phyloP scores from a whole-genome alignment of 2,888 invertebrate species.

The Polymixis lichenea region DNA sequence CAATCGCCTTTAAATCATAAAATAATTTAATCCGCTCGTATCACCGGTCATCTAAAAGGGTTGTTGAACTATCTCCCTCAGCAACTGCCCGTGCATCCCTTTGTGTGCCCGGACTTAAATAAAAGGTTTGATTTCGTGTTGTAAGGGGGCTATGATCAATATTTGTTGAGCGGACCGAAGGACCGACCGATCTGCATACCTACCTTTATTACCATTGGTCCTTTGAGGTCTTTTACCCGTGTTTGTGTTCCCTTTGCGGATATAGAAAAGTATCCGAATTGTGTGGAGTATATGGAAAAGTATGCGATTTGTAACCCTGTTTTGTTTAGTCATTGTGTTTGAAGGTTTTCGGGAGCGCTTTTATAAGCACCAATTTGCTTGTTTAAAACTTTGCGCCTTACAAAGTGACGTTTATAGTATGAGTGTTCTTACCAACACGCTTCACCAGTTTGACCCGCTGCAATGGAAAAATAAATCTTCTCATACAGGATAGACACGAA shows the following conservation, averaged over 20 bases:
- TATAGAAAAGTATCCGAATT: conserved; percentile 41
- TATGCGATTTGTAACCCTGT: not conserved
- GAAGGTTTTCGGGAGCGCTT: not conserved
- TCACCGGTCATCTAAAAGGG: conserved; percentile 87
- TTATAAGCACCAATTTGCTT: not conserved
- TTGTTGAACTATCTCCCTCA: conserved; percentile 88
- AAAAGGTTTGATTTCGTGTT: conserved; percentile 91
- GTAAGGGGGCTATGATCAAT: conserved; percentile 87
- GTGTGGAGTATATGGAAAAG: not conserved
- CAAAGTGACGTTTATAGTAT: not conserved
- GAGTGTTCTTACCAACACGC: not conserved
- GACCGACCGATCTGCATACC: conserved; percentile 84
- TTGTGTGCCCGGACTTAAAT: conserved; percentile 88
- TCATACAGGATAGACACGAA: not conserved
- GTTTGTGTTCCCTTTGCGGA: conserved; percentile 49
- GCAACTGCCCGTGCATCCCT: conserved; percentile 79
- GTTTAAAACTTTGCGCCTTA: not conserved
- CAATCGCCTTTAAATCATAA: conserved; percentile 66
- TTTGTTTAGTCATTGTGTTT: conserved; percentile 6
- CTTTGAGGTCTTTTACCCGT: conserved; percentile 60
- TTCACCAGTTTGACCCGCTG: not conserved
- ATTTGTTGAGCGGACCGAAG: conserved; percentile 83
- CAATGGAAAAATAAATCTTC: not conserved
- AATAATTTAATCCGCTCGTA: conserved; percentile 77
- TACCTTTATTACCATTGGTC: conserved; percentile 80